Conservation (phyloP, 2,888 invertebrate genomes). For the Amorpha juglandis region DNA sequence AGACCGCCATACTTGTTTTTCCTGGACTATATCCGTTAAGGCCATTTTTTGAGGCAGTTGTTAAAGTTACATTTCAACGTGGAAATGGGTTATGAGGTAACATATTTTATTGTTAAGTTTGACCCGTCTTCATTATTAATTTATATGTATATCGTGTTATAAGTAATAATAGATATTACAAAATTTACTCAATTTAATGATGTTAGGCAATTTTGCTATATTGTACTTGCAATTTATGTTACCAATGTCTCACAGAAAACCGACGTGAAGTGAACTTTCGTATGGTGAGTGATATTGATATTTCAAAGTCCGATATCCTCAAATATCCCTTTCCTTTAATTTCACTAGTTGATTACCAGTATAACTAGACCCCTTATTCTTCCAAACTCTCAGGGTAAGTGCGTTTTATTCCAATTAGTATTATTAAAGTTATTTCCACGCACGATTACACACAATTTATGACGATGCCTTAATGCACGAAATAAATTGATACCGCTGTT, state of each 20-base stretch:
- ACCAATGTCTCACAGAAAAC: too few relatives aligned
- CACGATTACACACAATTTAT: constrained; percentile 17
- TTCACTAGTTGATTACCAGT: not conserved
- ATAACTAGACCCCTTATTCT: constrained; percentile 8
- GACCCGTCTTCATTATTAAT: too few relatives aligned
- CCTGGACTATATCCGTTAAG: not conserved
- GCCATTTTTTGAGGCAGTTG: not conserved
- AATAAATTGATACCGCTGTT: constrained; percentile 8
- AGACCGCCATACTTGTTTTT: constrained; percentile 15
- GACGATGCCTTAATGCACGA: constrained; percentile 16
- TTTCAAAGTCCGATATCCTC: too few relatives aligned
- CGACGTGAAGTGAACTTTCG: too few relatives aligned
- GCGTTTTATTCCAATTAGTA: constrained; percentile 9
- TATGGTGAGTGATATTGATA: too few relatives aligned
- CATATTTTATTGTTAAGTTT: too few relatives aligned
- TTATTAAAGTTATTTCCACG: constrained; percentile 14
- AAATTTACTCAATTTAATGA: too few relatives aligned
- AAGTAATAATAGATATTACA: too few relatives aligned
- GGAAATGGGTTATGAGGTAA: not conserved
- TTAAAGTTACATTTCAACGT: not conserved
- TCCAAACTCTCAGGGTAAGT: not conserved
- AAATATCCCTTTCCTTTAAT: too few relatives aligned
- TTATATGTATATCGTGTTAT: too few relatives aligned
- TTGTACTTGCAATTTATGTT: too few relatives aligned
- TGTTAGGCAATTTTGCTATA: too few relatives aligned